Base-by-base conservation (phyloP, 1,140 invertebrate genomes). In the Drosophila pallidifrons region DNA sequence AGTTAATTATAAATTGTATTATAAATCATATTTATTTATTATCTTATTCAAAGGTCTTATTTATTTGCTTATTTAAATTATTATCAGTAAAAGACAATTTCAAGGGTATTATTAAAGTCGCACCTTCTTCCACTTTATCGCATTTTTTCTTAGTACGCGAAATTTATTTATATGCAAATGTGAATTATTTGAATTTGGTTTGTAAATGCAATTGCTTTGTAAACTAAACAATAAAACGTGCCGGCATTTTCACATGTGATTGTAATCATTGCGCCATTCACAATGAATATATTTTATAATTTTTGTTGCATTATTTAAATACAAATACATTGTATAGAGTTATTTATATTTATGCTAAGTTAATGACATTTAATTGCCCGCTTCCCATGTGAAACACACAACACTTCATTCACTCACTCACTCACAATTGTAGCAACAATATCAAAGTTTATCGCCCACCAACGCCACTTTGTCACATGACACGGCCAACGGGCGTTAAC, bases 81-180 rank as follows among this genome's bases (percentile, higher is more conserved):
- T n/a, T n/a, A n/a, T n/a, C n/a, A 25, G 20, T 25, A 25, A 1
- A n/a, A 16, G 11, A 25, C 6, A 3, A 3, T 15, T 54, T 54
- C 13, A 7, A 25, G 46, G 30, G 63, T 65, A 20, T 54, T 32
- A 1, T n/a, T 7, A 11, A n/a, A 35, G 63, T 43, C 35, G 20
- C 7, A 6, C 6, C 7, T 5, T 13, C 7, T n/a, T 20, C 6
- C n/a, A 0, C n/a, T 20, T 38, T 32, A 38, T 10, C 41, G 2
- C 0, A 5, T 28, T 13, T 61, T 66, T 75, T 66, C 59, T 79
- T 70, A 78, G 70, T 75, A 79, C 77, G 66, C 68, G 69, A 66
- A 86, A 82, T 86, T 86, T 86, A 86, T 86, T 86, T 86, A 86
- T 88, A 88, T 86, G 82, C 82, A 88, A 86, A 86, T 86, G 60